phyloP scores from a whole-genome alignment of 92 coral and sea anemone genomes.

The Phenganax marumi region DNA sequence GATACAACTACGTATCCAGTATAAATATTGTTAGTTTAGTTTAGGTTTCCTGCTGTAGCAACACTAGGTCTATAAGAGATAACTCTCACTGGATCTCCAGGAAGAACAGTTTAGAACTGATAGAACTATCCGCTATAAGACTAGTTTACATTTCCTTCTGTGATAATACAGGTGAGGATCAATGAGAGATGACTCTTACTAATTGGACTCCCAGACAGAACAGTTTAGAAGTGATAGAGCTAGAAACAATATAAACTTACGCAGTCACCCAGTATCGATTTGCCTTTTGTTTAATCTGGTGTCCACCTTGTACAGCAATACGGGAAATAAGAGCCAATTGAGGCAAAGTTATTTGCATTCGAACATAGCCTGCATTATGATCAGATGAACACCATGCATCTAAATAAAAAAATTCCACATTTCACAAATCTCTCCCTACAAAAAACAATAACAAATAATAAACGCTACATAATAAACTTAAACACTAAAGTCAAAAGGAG shows the following conservation, averaged over 20 bases:
- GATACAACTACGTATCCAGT: too few species aligned
- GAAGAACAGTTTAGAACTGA: too few species aligned
- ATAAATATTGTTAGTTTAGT: too few species aligned
- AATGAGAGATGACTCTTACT: neutral
- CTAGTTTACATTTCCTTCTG: too few species aligned
- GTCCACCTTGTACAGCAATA: conserved; percentile 92
- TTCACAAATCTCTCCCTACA: neutral
- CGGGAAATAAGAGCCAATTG: conserved; percentile 76
- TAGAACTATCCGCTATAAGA: too few species aligned
- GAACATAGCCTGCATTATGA: conserved; percentile 55
- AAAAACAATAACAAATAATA: neutral
- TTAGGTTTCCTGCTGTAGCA: too few species aligned
- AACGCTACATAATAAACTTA: neutral
- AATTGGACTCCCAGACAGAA: neutral
- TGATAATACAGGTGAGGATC: neutral
- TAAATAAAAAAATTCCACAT: neutral
- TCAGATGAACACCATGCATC: conserved; percentile 97
- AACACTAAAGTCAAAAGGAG: neutral
- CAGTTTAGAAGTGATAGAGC: neutral
- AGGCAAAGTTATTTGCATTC: conserved; percentile 64
- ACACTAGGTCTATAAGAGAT: too few species aligned
- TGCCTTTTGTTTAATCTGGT: conserved; percentile 61
- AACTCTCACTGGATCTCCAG: too few species aligned
- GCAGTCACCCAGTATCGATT: conserved; percentile 84
- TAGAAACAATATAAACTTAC: conserved; percentile 37